phyloP scores from a whole-genome alignment of 2,113 vertebrate genomes.

The Mionectes macconnelli region DNA sequence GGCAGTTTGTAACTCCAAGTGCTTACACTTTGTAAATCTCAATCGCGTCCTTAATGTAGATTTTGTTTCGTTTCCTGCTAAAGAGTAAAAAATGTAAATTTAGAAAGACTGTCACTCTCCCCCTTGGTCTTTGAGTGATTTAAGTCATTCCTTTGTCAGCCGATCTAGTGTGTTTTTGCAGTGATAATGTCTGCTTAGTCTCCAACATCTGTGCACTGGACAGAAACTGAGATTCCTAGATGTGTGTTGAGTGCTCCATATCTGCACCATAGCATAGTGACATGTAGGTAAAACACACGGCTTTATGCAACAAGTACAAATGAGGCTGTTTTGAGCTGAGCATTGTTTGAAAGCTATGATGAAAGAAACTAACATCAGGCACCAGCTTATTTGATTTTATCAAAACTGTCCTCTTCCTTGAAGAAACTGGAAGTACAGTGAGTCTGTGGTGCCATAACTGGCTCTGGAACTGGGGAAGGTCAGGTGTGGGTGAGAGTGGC shows the following conservation, averaged over 20 bases:
- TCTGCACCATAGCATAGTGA: neutral
- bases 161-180: slow-evolving; percentile 25
- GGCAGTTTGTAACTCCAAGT: slow-evolving; percentile 68
- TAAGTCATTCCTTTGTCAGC: slow-evolving; percentile 58
- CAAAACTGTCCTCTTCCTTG: slow-evolving; percentile 5
- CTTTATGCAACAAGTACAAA: slow-evolving; percentile 30
- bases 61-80: slow-evolving; percentile 62
- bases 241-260: neutral
- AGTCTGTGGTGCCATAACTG: neutral
- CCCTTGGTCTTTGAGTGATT: slow-evolving; percentile 62
- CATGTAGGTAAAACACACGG: neutral
- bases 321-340: neutral
- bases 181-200: slow-evolving; percentile 13
- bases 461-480: neutral
- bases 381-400: slow-evolving; percentile 17
- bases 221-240: slow-evolving; percentile 18
- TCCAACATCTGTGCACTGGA: slow-evolving; percentile 33
- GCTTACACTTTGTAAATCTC: slow-evolving; percentile 68
- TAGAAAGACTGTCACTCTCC: slow-evolving; percentile 64
- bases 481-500: neutral
- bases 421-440: neutral
- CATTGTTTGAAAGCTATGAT: slow-evolving; percentile 39
- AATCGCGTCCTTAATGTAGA: slow-evolving; percentile 66
- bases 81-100: slow-evolving; percentile 68
- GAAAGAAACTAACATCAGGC: neutral